Conservation (phyloP, 2,888 invertebrate species). For the Sminthurides aquaticus region DNA sequence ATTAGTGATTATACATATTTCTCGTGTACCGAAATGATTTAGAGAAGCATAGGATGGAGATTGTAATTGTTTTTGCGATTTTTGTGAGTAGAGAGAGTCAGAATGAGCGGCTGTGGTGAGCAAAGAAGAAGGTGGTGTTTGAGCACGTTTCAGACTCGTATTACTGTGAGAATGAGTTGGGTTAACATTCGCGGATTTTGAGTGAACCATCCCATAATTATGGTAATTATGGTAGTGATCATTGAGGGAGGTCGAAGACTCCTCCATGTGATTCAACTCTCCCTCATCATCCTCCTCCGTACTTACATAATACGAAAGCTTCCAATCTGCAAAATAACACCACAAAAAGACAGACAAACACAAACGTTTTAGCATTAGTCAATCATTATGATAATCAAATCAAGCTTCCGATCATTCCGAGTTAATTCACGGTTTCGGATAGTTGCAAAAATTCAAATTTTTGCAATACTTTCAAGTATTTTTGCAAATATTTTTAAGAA, state of each 20-base stretch:
- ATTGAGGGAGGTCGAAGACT: not conserved
- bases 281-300: constrained; percentile 4
- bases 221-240: not conserved
- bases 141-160: constrained; percentile 13
- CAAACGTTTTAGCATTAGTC: not conserved
- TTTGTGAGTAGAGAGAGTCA: constrained; percentile 25
- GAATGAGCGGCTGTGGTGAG: constrained; percentile 25
- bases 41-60: constrained; percentile 39
- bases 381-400: too few relatives aligned
- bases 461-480: too few relatives aligned
- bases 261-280: constrained; percentile 1
- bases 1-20: too few relatives aligned
- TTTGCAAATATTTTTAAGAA: too few relatives aligned
- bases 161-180: not conserved
- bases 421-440: too few relatives aligned
- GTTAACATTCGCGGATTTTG: constrained; percentile 29
- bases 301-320: constrained; percentile 17
- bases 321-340: constrained; percentile 19
- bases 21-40: constrained; percentile 41
- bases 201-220: constrained; percentile 35
- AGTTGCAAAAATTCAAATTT: too few relatives aligned
- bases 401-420: too few relatives aligned
- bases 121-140: constrained; percentile 15
- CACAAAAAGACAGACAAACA: too few relatives aligned
- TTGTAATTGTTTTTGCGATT: constrained; percentile 25